Base-by-base conservation (phyloP, 2,797 vertebrate genomes). In the Phyllotis vaccarum region DNA sequence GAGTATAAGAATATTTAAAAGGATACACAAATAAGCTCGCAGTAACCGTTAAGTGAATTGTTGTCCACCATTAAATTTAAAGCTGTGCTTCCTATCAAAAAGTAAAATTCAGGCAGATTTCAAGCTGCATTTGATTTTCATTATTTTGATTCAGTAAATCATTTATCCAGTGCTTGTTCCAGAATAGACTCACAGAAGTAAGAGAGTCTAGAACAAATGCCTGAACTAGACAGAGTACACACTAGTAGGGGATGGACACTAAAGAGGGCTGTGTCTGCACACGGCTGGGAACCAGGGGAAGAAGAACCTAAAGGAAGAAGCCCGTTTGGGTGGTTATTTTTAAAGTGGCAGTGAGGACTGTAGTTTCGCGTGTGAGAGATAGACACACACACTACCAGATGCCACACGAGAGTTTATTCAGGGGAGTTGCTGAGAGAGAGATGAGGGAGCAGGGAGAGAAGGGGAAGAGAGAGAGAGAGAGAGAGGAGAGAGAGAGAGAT, bases 131-230 rank as follows among this genome's bases (percentile, higher is more conserved):
- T 86, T 0, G 6, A 56, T 95, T 90, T 34, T 54, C 90, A 68
- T 68, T 34, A 52, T 92, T 90, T 95, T 93, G 52, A 86, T 85
- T 94, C 72, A 88, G 29, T 6, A 94, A 83, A 87, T 86, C 86
- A 89, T 70, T 68, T 70, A 60, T 90, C 60, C 21, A 58, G 22
- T 86, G 12, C 19, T 40, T 96, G 40, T 89, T 94, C 74, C 72
- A 9, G 86, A 62, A 29, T 56, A 80, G 43, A 75, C 7, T 58
- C 16, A 94, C 1, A 93, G 49, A 27, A 95, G 27, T 72, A 83
- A 90, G 40, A 21, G 60, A 94, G 93, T 91, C 27, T 64, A 46
- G 54, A 27, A 40, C 49, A 93, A 92, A 72, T 21, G 34, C n/a
- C 31, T 52, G 22, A 58, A 68, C 8, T 90, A 22, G n/a, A 14